Conservation (phyloP, 2,113 vertebrate species). For the Oreotrochilus melanogaster region DNA sequence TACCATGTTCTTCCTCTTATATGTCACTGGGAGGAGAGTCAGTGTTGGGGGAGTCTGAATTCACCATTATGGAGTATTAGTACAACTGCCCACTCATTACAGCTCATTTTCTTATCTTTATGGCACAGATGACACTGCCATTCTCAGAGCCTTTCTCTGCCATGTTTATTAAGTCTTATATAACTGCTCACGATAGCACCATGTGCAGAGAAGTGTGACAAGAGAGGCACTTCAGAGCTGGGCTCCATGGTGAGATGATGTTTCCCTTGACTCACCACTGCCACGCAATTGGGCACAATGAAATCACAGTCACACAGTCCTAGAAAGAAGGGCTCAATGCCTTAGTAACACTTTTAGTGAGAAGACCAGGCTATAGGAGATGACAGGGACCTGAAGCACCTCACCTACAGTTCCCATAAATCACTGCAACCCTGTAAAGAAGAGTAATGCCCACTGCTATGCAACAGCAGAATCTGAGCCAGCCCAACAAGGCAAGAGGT, state of each 20-base stretch:
- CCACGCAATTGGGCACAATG: background rate
- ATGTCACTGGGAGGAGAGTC: background rate
- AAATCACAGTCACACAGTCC: background rate
- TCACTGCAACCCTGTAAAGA: background rate
- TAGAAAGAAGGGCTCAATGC: background rate
- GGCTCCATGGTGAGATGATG: background rate
- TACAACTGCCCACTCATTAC: background rate
- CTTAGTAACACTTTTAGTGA: background rate
- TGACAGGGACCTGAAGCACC: background rate
- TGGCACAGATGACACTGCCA: background rate
- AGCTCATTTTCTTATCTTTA: background rate
- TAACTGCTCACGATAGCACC: rapidly evolving
- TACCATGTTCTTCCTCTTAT: background rate
- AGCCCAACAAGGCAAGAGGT: background rate
- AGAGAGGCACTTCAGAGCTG: background rate
- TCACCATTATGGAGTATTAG: background rate
- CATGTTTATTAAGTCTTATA: background rate
- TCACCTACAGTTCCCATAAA: background rate
- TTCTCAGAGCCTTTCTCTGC: background rate
- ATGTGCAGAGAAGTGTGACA: background rate
- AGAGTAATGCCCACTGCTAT: background rate
- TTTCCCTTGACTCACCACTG: background rate
- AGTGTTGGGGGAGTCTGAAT: background rate
- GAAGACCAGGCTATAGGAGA: background rate
- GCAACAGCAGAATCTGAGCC: background rate